Percentiles rank a stretch among this genome's conserved stretches.
These are phyloP conservation scores for Patagioenas fasciata DNA, from an alignment of 2,113 vertebrate genomes.

Conservation along the genomic window DNA sequence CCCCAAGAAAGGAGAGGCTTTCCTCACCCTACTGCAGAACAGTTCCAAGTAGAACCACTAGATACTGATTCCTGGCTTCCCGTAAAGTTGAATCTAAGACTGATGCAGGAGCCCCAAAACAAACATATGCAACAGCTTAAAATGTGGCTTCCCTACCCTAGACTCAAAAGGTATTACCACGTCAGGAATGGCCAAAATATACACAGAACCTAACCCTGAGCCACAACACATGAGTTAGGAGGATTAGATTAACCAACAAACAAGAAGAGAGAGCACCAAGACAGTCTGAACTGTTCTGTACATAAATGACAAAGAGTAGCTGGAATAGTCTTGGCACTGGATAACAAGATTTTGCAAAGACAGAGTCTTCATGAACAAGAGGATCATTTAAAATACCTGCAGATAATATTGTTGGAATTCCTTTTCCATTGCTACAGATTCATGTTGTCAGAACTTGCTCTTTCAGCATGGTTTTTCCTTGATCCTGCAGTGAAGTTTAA, in stretches of 20 bases:
- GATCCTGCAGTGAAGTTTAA: not conserved
- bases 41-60: accelerated
- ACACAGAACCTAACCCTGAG: not conserved
- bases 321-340: not conserved
- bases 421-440: not conserved
- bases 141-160: not conserved
- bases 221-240: not conserved
- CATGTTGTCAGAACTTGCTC: not conserved
- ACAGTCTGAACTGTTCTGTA: not conserved
- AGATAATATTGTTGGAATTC: not conserved
- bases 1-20: not conserved
- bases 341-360: not conserved
- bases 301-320: not conserved
- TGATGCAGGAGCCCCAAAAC: not conserved
- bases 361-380: not conserved
- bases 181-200: not conserved
- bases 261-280: not conserved
- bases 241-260: not conserved
- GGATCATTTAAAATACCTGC: not conserved
- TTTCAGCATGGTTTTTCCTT: not conserved
- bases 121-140: not conserved
- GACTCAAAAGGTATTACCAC: not conserved
- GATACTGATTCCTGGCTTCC: not conserved
- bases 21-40: not conserved
- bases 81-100: not conserved